phyloP scores from a whole-genome alignment of 2,888 invertebrate genomes.

The Clivina fossor region DNA sequence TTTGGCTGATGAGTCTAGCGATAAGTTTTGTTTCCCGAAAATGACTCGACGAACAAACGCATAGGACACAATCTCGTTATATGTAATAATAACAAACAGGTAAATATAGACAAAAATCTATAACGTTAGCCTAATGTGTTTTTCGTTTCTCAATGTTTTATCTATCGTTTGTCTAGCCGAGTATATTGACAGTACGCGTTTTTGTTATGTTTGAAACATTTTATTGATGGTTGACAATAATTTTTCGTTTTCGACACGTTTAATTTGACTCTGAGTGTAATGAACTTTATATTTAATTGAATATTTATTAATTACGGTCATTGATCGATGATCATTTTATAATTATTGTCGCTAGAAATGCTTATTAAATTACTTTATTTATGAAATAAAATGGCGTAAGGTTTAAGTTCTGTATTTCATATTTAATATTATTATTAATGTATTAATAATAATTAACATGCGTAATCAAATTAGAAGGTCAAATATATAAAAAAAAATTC shows the following conservation, averaged over 20 bases:
- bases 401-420: no score
- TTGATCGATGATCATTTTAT: background rate
- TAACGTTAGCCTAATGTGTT: slow-evolving; percentile 15
- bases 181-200: slow-evolving; percentile 22
- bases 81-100: no score
- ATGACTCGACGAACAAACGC: no score
- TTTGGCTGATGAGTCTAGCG: slow-evolving; percentile 22
- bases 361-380: background rate
- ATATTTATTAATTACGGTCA: background rate
- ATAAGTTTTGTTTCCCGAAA: slow-evolving; percentile 19
- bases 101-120: no score
- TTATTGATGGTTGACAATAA: background rate
- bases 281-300: slow-evolving; percentile 16
- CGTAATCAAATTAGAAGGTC: no score
- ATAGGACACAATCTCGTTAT: no score
- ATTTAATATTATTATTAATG: no score
- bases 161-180: slow-evolving; percentile 22
- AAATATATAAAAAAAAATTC: no score
- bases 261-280: slow-evolving; percentile 17
- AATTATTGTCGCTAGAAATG: background rate
- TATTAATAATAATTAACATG: no score
- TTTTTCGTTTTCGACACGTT: slow-evolving; percentile 21
- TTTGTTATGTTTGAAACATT: slow-evolving; percentile 4
- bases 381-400: no score
- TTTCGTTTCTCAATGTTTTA: slow-evolving; percentile 17